Base-by-base conservation (phyloP, 2,888 invertebrate species). In the Tillus elongatus region DNA sequence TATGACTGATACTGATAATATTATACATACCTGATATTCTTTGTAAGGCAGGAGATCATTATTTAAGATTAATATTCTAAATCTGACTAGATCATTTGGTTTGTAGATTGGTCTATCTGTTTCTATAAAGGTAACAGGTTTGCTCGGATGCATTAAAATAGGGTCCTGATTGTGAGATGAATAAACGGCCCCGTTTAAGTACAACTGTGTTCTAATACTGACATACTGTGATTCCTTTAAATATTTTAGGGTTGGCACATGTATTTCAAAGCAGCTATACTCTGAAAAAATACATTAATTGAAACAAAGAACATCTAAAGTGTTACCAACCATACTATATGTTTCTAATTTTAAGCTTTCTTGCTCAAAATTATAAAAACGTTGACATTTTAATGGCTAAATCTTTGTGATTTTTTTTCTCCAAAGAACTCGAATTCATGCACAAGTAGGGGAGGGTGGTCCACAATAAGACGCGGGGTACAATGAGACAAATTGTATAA, bases 91-190 rank as follows among this genome's bases (percentile, higher is more conserved):
- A 51, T 75, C 74, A 1, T 72, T 72, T 8, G 73, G 71, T 49
- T 71, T 73, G 47, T 75, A 75, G 12, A 70, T 57, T 2, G 63
- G 60, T 46, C 71, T 69, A 47, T 75, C 75, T 1, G 74, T 74
- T 51, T 74, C 72, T 27, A 75, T 66, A 41, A 74, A 71, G 2
- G 69, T 66, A 11, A 70, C 58, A 24, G 65, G 52, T 24, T 66
- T 63, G 35, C 66, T 63, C 14, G 68, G 67, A 46, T 59, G 59
- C 32, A 63, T 49, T 13, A 61, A 39, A 24, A 63, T 43, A 9
- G 59, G 54, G 40, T 63, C 62, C 36, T 57, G 54, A 41, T 56
- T 61, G 35, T 59, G 60, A 4, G 57, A 51, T 13, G 57, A 49
- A 30, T 56, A 47, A 15, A 58, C 36, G 4, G 46, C 38, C 14